These are phyloP conservation scores for Muraenolepis orangiensis DNA, from an alignment of 2,797 vertebrate genomes.

Conservation along the genomic window DNA sequence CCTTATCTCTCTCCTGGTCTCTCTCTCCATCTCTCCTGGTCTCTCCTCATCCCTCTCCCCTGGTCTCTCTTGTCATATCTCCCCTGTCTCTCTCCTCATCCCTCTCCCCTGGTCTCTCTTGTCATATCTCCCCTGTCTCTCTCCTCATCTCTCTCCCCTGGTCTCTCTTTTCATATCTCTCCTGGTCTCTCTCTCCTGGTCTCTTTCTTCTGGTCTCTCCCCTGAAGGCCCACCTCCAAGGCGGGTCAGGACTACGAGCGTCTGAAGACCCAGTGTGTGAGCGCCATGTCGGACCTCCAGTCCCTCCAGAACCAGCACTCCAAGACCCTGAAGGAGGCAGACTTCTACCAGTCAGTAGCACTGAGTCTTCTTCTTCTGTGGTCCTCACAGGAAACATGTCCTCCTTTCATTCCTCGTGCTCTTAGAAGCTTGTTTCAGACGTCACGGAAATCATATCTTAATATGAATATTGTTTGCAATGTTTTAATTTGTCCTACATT, in stretches of 20 bases:
- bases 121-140: too few relatives aligned
- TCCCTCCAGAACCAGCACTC: slow-evolving; percentile 97
- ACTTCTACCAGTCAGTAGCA: slow-evolving; percentile 99
- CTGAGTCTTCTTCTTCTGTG: too few relatives aligned
- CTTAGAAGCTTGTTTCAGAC: too few relatives aligned
- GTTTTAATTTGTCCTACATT: too few relatives aligned
- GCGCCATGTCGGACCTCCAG: slow-evolving; percentile 95
- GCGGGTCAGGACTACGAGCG: slow-evolving; percentile 93
- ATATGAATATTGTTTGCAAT: too few relatives aligned
- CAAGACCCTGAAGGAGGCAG: slow-evolving; percentile 93
- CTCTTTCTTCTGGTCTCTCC: slow-evolving; percentile 23
- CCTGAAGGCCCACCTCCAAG: slow-evolving; percentile 88
- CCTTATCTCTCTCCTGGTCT: slow-evolving; percentile 28
- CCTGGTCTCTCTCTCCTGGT: slow-evolving; percentile 30
- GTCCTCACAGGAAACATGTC: neutral
- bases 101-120: slow-evolving; percentile 21
- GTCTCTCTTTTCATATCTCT: slow-evolving; percentile 20
- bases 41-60: slow-evolving; percentile 30
- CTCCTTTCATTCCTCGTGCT: too few relatives aligned
- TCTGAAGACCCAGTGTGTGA: slow-evolving; percentile 93
- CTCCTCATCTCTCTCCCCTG: slow-evolving; percentile 27
- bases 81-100: slow-evolving; percentile 30
- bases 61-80: slow-evolving; percentile 23
- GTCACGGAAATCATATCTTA: too few relatives aligned
- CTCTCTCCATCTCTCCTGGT: slow-evolving; percentile 12